phyloP scores from a whole-genome alignment of 2,888 invertebrate species.

The Lasioglossum lativentre region DNA sequence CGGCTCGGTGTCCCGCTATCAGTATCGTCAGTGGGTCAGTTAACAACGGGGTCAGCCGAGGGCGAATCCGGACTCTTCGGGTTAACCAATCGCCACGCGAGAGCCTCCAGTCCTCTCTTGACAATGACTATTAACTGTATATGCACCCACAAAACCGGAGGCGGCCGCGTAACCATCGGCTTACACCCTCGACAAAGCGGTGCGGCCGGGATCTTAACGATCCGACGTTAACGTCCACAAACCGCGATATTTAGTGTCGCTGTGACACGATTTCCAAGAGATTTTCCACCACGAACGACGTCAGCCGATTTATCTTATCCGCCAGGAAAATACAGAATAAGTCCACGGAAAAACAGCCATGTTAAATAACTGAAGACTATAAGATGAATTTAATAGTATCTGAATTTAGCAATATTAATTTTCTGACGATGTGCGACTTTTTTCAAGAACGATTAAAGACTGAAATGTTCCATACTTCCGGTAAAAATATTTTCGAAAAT shows the following conservation, averaged over 20 bases:
- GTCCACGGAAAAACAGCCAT: not conserved
- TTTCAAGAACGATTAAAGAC: not conserved
- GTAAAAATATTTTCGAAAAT: not conserved
- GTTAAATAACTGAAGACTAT: not conserved
- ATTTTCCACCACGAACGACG: not conserved
- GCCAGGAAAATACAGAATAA: not conserved
- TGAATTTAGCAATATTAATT: no score
- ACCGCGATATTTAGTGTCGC: not conserved
- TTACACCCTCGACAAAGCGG: slow-evolving; percentile 32
- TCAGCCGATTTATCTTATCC: not conserved
- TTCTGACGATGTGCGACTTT: no score
- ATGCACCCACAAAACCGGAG: slow-evolving; percentile 50
- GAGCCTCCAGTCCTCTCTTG: slow-evolving; percentile 50
- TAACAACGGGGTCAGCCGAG: slow-evolving; percentile 76
- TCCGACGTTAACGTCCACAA: not conserved
- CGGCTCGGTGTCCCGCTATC: slow-evolving; percentile 66
- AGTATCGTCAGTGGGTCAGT: slow-evolving; percentile 75
- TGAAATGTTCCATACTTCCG: not conserved
- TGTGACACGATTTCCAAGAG: not conserved
- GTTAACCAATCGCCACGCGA: slow-evolving; percentile 69
- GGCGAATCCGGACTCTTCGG: slow-evolving; percentile 73
- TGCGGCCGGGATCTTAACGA: slow-evolving; percentile 2
- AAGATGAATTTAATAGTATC: not conserved
- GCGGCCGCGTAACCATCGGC: not conserved
- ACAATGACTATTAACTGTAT: slow-evolving; percentile 70